Evolutionary conservation across 2,113 vertebrate species (phyloP), one percentile per base, ranked within the genome.

Genomic region (Hirundichthys speculiger): DNA sequence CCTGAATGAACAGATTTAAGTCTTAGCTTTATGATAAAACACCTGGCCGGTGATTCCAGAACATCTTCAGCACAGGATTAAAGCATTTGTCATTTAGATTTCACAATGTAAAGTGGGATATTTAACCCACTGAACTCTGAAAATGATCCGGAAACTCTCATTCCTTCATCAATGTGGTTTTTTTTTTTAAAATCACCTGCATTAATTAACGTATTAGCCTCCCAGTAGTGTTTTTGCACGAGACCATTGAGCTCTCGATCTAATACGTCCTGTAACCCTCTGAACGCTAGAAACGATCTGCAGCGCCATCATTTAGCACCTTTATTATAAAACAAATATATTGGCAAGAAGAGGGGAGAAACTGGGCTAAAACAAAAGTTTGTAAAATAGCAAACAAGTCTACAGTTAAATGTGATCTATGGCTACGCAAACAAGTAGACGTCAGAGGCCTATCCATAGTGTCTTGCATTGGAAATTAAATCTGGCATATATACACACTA

Each of bases 401-500:
- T 79, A 86, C 15, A 64, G 46, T 64, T 64, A 73, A 25, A 62
- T 15, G 69, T 54, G 71, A 71, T 69, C 77, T 82, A 84, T 3
- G 50, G 56, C 74, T 80, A 83, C 62, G 0, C 27, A 42, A 63
- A 47, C n/a, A 55, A 71, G 54, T 24, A 62, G 39, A 75, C 59
- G 73, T 64, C 69, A 16, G 75, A 83, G 69, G 80, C 72, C 86
- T 76, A 79, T 82, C 89, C 87, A 89, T 79, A 92, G 92, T 86
- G 91, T 92, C 90, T 89, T 66, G 7, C 30, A 34, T 34, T 34
- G 90, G 83, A 82, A 70, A 82, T 43, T 27, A 82, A 47, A 79
- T 88, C 62, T 83, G 79, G 52, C 51, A 75, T 71, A 82, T 76
- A 71, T 77, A 77, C 60, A 69, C n/a, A 45, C 43, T 45, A 45